Base-by-base conservation (phyloP, 2,113 vertebrate genomes). In the Etheostoma spectabile region DNA sequence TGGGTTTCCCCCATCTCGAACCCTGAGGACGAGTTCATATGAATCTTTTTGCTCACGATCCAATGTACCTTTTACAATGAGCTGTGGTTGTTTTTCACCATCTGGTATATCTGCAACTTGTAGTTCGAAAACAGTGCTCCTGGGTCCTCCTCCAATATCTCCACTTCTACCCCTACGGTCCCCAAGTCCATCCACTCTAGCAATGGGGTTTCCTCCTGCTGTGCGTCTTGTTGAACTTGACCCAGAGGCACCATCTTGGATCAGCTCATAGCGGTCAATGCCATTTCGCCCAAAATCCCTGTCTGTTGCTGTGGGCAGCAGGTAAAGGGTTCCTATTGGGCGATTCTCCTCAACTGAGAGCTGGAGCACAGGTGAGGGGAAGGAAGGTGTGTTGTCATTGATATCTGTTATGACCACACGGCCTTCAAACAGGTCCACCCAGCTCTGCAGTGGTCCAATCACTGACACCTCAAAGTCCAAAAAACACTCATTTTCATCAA, bases 401-500 rank as follows among this genome's bases (percentile, higher is more conserved):
- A 99, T 98, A 92, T 99, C 98, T 46, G 97, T 95, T 69, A 99
- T 96, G 85, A 99, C 95, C 85, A 99, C 97, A 27, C 97, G 95
- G 45, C 98, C 98, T 86, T 99, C 98, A 27, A 99, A 98, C 73
- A 99, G 96, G 92, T 98, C 97, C 80, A 99, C 97, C 97, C 97
- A 99, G 94, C 97, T 99, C 94, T 99, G 98, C 73, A 97, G 95
- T 1, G 98, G 98, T 30, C 98, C 98, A 61, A 99, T 99, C 75
- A 99, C 98, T 2, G 97, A 98, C 90, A 99, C 97, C 86, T 99
- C 98, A 89, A 99, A 99, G 96, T 99, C 97, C 91, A 99, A 80
- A 95, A 99, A 98, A 64, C 98, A 99, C 92, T 99, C 98, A 18
- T 99, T 99, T 88, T 99, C 98, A 81, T 99, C 98, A 93, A 99